phyloP scores from a whole-genome alignment of 2,888 invertebrate species.

The Embidobia sp. region DNA sequence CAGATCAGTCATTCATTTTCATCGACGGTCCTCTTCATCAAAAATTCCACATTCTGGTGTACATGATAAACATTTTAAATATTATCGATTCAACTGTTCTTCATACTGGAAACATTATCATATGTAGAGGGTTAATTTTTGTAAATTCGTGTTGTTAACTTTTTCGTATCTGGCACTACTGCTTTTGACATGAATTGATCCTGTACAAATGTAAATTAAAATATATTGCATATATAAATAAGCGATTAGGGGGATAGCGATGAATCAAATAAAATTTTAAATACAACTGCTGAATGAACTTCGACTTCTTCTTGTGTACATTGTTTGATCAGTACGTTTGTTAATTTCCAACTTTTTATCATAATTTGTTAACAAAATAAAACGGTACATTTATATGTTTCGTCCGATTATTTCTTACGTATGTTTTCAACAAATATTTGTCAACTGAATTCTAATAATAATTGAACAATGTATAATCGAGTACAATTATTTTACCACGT shows the following conservation, averaged over 20 bases:
- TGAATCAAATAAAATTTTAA: conserved; percentile 59
- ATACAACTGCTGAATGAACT: conserved; percentile 51
- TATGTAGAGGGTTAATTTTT: conserved; percentile 6
- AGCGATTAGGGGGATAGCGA: conserved; percentile 47
- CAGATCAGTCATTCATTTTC: conserved; percentile 15
- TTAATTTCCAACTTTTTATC: conserved; percentile 35
- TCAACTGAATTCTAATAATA: neutral
- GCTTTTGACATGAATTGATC: conserved; percentile 49
- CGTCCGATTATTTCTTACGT: neutral
- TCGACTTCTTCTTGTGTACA: conserved; percentile 26
- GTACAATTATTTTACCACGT: too few species aligned
- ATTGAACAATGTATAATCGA: too few species aligned
- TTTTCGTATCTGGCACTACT: conserved; percentile 38
- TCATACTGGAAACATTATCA: conserved; percentile 2
- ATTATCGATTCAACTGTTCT: neutral
- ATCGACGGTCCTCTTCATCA: too few species aligned
- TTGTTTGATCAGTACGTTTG: conserved; percentile 27
- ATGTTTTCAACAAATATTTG: neutral
- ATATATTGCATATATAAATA: conserved; percentile 49
- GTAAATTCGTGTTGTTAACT: neutral
- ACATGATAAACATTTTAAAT: neutral
- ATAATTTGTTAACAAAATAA: conserved; percentile 40
- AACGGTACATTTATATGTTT: conserved; percentile 21
- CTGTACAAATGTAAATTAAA: conserved; percentile 59
- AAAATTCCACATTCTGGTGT: too few species aligned